Base-by-base conservation (phyloP, 1,140 invertebrate species). In the Acromyrmex charruanus region DNA sequence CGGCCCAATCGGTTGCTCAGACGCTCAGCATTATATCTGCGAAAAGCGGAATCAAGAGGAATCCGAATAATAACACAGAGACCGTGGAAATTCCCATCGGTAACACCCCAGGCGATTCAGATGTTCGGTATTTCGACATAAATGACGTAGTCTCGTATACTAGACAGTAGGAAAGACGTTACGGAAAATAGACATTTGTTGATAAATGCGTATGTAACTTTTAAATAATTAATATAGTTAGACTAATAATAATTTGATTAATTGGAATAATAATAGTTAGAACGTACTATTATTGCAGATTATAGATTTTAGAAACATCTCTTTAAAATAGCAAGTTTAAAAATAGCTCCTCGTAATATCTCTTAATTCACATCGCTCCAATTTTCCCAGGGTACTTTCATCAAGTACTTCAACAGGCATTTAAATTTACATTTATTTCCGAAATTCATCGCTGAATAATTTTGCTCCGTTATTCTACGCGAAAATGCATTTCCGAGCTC, bases 11-110 rank as follows among this genome's bases (percentile, higher is more conserved):
- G 95, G 90, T 97, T 97, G 88, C 96, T 96, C 49, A 97, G 95
- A 39, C 97, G 96, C 91, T 98, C 97, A 61, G 96, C 95, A 89
- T 98, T 97, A 92, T 98, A 98, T 87, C 97, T 97, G 31, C 93
- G 39, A 81, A n/a, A 61, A 75, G 55, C 61, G 25, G 72, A 14
- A 74, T 84, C 39, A 63, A 12, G 2, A 14, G 51, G 16, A 81
- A 81, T 5, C 21, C 21, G 55, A 74, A 61, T 75, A 75, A 84
- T 84, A 84, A 84, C 55, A 3, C 39, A 25, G 69, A 44, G 55
- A 28, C 65, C 51, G 25, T 18, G 55, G 80, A 75, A 75, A 84
- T 63, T 63, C 80, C 55, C 49, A 55, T 68, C 49, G 12, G 31
- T 39, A 9, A 49, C 16, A 49, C 63, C 69, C 2, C 25, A 21